Conservation (phyloP, 2,113 vertebrate species). For the Sebastes fasciatus region DNA sequence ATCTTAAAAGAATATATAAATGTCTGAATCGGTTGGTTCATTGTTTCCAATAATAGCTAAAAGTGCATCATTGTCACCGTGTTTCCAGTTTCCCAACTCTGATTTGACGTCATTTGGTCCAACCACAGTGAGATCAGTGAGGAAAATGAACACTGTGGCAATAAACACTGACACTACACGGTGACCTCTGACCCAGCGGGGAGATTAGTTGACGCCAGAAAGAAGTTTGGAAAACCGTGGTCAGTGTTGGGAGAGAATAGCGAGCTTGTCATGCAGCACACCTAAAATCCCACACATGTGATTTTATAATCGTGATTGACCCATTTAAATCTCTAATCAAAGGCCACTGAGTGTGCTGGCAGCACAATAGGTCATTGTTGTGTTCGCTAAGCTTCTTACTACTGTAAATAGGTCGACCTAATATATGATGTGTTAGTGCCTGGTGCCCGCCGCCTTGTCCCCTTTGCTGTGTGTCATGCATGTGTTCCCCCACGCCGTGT, state of each 20-base stretch:
- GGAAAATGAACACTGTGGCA: not conserved
- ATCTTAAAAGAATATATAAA: not conserved
- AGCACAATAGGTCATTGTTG: conserved; percentile 75
- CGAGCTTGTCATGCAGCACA: conserved; percentile 50
- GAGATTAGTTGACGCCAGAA: conserved; percentile 29
- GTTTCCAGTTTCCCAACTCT: not conserved
- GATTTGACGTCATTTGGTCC: not conserved
- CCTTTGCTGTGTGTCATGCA: conserved; percentile 41
- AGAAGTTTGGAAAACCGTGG: conserved; percentile 29
- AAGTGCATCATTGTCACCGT: not conserved
- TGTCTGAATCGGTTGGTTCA: not conserved
- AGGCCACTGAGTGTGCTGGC: conserved; percentile 56
- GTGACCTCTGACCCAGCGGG: conserved; percentile 29
- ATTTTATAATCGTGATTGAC: conserved; percentile 74
- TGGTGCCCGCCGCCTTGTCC: conserved; percentile 57
- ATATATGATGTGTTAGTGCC: conserved; percentile 74
- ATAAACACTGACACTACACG: not conserved
- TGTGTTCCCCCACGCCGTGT: conserved; percentile 4
- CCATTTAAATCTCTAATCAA: conserved; percentile 68
- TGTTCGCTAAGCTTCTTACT: conserved; percentile 73
- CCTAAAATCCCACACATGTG: conserved; percentile 77
- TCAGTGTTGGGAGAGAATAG: conserved; percentile 41
- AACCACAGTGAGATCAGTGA: conserved; percentile 1
- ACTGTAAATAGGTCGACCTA: conserved; percentile 69
- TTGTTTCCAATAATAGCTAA: not conserved